Base-by-base conservation (phyloP, 2,113 vertebrate species). In the Colistium nudipinnis region DNA sequence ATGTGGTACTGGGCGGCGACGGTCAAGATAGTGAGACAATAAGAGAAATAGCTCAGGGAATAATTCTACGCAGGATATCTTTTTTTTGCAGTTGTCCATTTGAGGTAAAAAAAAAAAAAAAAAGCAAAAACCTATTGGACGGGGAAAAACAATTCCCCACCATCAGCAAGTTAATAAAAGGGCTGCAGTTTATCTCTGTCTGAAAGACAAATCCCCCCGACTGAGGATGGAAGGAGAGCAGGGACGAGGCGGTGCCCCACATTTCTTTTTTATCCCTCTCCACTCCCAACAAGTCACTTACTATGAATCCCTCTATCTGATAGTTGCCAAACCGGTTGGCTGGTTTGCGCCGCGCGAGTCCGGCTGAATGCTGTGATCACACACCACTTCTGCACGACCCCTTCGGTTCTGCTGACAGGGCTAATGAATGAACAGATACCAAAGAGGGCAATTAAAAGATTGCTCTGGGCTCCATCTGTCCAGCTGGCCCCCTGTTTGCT, bases 151-250 rank as follows among this genome's bases (percentile, higher is more conserved):
- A 83, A 87, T 86, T 90, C 84, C 62, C 84, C 43, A 79, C 86
- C 89, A 89, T 92, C 90, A 92, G 89, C 89, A 84, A 87, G 82
- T 91, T 92, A 90, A 92, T 92, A 92, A 91, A 92, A 85, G 74
- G 65, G 62, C 83, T 83, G 82, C 80, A 77, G 71, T 92, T 92
- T 90, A 91, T 93, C 91, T 93, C 82, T 91, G 90, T 92, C 91
- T 62, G 63, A 83, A 92, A 91, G 91, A 92, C 90, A 88, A 91
- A 91, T 91, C 85, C 82, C n/a, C 80, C 83, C 78, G 82, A 85
- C 80, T 72, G 49, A 70, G 78, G 83, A 73, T 71, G 63, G 80
- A 76, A 71, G 48, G 68, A 66, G 75, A 83, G 76, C 55, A 31
- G 47, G 67, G 43, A 71, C 41, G 38, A 67, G 71, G 63, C 68